Evolutionary conservation across 2,797 vertebrate genomes (phyloP).

Genomic region (Bradypodion ventrale): DNA sequence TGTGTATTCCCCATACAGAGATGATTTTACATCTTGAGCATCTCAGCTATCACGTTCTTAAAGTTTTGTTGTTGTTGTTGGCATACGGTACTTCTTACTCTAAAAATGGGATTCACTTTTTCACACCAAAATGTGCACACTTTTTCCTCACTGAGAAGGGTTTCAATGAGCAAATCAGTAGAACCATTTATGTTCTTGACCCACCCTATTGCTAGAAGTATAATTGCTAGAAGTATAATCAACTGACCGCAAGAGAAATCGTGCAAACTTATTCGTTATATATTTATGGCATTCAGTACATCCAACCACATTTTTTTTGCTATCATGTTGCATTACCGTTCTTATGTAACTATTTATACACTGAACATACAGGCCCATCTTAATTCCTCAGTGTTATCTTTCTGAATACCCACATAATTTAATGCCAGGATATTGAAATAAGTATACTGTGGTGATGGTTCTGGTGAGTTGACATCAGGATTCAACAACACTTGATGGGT

Average conservation of each 20-base stretch:
- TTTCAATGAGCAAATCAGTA: neutral
- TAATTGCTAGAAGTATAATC: neutral
- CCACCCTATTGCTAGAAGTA: too few species aligned
- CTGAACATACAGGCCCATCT: neutral
- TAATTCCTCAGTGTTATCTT: neutral
- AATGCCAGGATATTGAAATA: neutral
- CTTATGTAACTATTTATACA: neutral
- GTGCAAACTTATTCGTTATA: neutral
- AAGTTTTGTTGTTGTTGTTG: too few species aligned
- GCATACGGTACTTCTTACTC: too few species aligned
- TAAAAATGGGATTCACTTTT: too few species aligned
- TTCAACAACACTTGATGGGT: neutral
- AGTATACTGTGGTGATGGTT: constrained; percentile 22
- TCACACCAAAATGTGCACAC: too few species aligned
- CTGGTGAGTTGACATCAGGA: constrained; percentile 2
- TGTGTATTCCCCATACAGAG: neutral
- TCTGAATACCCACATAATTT: neutral
- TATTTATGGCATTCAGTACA: neutral
- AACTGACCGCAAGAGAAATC: neutral
- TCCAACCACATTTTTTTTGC: neutral
- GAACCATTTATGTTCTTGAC: neutral
- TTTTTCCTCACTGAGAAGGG: too few species aligned
- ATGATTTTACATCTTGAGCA: neutral
- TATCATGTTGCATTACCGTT: neutral
- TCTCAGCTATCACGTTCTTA: neutral